phyloP scores from a whole-genome alignment of 1,140 invertebrate genomes.

The Sitophilus oryzae region DNA sequence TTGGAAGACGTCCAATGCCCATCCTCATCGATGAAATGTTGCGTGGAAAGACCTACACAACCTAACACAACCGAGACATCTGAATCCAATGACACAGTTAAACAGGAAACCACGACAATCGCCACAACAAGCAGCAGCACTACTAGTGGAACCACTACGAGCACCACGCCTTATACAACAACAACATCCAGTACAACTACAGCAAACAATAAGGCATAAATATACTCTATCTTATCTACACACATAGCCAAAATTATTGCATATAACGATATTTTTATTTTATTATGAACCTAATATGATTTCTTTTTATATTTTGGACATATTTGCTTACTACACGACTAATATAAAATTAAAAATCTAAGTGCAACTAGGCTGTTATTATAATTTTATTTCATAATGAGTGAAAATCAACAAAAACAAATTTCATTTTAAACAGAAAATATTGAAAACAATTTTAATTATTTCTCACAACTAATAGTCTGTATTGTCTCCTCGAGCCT shows the following conservation, averaged over 20 bases:
- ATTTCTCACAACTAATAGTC: too few species aligned
- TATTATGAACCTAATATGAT: neutral
- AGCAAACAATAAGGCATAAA: slow-evolving; percentile 28
- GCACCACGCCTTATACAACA: neutral
- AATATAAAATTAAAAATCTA: too few species aligned
- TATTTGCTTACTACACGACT: too few species aligned
- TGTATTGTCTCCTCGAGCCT: too few species aligned
- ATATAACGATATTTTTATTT: neutral
- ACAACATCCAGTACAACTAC: slow-evolving; percentile 17
- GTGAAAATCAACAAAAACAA: too few species aligned
- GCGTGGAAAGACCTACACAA: slow-evolving; percentile 60
- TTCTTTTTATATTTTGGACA: too few species aligned
- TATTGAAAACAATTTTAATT: too few species aligned
- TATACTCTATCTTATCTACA: neutral
- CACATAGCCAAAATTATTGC: too few species aligned
- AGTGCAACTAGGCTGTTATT: too few species aligned
- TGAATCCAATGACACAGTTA: slow-evolving; percentile 32
- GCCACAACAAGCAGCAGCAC: slow-evolving; percentile 25
- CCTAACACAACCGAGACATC: slow-evolving; percentile 40
- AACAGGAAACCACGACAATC: slow-evolving; percentile 41
- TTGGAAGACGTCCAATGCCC: slow-evolving; percentile 75
- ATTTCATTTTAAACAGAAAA: too few species aligned
- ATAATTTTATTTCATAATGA: too few species aligned
- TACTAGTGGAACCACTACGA: slow-evolving; percentile 7
- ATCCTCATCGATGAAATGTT: slow-evolving; percentile 72